A percentile compares a stretch with the other conserved stretches of the same genome.
Evolutionary conservation across 2,113 vertebrate genomes (phyloP).

Genomic region (Notothenia rossii): DNA sequence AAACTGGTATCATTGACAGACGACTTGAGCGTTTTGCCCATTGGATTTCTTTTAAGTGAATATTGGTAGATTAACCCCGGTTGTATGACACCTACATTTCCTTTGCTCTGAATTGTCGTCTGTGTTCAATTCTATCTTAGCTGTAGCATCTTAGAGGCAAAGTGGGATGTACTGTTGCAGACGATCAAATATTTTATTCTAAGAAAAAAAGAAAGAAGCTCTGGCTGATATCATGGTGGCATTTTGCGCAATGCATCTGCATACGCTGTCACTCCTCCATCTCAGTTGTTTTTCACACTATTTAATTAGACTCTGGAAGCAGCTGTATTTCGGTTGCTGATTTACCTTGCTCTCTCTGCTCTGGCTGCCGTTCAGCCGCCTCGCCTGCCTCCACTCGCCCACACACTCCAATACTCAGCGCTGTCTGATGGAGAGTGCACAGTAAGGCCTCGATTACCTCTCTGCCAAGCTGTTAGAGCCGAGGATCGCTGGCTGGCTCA

Average conservation of each 20-base stretch:
- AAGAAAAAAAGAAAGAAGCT: neutral
- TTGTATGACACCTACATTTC: neutral
- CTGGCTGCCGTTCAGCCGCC: constrained; percentile 34
- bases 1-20: neutral
- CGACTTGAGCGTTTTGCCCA: neutral
- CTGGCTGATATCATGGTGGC: neutral
- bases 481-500: constrained; percentile 47
- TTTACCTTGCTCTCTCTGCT: constrained; percentile 58
- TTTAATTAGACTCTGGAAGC: constrained; percentile 33
- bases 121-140: neutral
- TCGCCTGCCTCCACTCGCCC: constrained; percentile 53
- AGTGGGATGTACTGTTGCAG: neutral
- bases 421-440: constrained; percentile 51
- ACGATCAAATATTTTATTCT: neutral
- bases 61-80: too few species aligned
- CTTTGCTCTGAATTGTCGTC: neutral
- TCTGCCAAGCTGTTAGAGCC: constrained; percentile 62
- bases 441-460: constrained; percentile 56
- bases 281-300: neutral
- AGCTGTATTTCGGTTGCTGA: constrained; percentile 43
- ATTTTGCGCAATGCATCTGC: constrained; percentile 9
- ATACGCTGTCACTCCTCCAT: neutral
- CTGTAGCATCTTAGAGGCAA: neutral
- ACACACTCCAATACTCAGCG: constrained; percentile 48
- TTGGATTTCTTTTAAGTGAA: neutral